Base-by-base conservation (phyloP, 2,888 invertebrate genomes). In the Tenthredo mesomela region DNA sequence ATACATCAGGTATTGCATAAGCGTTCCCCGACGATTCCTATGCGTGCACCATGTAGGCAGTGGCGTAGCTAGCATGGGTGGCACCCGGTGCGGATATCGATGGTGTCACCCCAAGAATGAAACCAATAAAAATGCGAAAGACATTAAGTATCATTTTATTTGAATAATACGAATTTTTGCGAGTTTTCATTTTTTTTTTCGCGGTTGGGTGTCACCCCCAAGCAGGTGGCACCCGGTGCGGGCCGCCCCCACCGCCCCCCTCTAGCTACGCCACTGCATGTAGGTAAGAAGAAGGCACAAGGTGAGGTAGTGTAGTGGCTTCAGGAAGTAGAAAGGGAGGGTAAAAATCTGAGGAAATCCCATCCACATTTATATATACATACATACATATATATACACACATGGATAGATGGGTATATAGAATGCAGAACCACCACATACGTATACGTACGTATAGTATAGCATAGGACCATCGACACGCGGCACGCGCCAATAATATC, bases 401-500 rank as follows among this genome's bases (percentile, higher is more conserved):
- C 80, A 33, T 77, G n/a, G 18, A 40, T 71, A 10, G n/a, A 29
- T 70, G 18, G 7, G 12, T 54, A 73, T 47, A 25, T 37, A 29
- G 67, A 67, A 67, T 12, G 18, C 7, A 15, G 21, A 67, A 67
- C 67, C 67, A 67, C 15, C 67, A 33, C 33, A 12, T 37, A 73
- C 71, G 29, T 75, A 12, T 37, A 73, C 71, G 29, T 75, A 73
- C 18, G 43, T 73, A 18, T 40, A n/a, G 71, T 25, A 73, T 43
- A 12, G 21, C 40, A 43, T 61, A 15, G 82, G 85, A 89, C 89
- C 88, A 89, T 89, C 89, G 89, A 88, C 89, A 88, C 89, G 87
- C 89, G 91, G 91, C 91, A 91, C 91, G 91, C 91, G 91, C 90
- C 91, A 88, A 85, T 87, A 87, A 50, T 61, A 88, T 87, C 86